Percentiles rank a stretch among this genome's conserved stretches.
Conservation (phyloP, 2,797 vertebrate species). For the Siniperca undulata region DNA sequence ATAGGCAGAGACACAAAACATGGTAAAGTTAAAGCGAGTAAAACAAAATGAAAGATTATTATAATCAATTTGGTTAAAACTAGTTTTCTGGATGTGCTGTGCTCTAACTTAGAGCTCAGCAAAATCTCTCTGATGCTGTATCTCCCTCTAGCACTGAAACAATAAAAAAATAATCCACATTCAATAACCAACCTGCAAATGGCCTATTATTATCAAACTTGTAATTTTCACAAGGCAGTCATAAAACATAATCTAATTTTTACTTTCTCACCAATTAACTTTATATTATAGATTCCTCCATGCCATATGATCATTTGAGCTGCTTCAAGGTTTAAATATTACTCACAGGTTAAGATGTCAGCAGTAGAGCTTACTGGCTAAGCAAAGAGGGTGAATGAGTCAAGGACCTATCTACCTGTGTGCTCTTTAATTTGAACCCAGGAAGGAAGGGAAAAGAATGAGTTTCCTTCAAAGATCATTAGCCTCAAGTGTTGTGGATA, state of each 20-base stretch:
- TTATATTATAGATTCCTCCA: slow-evolving; percentile 77
- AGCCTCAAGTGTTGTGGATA: slow-evolving; percentile 30
- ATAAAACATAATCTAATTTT: slow-evolving; percentile 83
- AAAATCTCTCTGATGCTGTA: slow-evolving; percentile 36
- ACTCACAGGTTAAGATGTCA: slow-evolving; percentile 65
- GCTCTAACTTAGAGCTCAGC: slow-evolving; percentile 56
- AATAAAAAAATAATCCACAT: slow-evolving; percentile 80
- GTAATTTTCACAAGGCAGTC: slow-evolving; percentile 81
- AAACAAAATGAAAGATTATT: slow-evolving; percentile 32
- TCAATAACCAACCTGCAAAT: slow-evolving; percentile 83
- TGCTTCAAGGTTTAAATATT: slow-evolving; percentile 72
- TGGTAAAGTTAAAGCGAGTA: background rate
- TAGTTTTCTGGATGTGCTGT: slow-evolving; percentile 48
- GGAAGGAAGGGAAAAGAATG: slow-evolving; percentile 46
- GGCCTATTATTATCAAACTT: slow-evolving; percentile 83
- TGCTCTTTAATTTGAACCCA: slow-evolving; percentile 56
- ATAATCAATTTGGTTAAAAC: slow-evolving; percentile 46
- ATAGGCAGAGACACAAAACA: background rate
- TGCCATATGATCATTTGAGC: slow-evolving; percentile 74
- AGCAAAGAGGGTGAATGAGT: slow-evolving; percentile 37
- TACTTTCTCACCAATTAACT: slow-evolving; percentile 82
- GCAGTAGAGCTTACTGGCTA: slow-evolving; percentile 24
- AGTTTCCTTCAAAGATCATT: slow-evolving; percentile 43
- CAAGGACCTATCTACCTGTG: slow-evolving; percentile 14
- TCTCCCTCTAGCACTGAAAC: slow-evolving; percentile 81